A percentile compares a stretch with the other conserved stretches of the same genome.
phyloP scores from a whole-genome alignment of 2,113 vertebrate genomes.

The Isurus oxyrinchus region DNA sequence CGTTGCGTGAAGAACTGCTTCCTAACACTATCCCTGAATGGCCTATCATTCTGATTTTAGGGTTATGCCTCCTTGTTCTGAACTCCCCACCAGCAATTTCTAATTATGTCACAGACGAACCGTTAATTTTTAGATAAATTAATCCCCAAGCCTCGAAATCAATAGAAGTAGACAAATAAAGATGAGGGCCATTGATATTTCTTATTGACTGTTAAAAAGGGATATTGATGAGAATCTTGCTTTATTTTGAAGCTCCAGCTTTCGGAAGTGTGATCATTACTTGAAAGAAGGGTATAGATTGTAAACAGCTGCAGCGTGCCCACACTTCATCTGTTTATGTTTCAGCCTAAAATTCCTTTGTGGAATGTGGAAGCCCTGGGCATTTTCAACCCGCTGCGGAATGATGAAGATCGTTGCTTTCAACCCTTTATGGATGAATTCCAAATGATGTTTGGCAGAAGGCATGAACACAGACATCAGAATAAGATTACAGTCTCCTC shows the following conservation, averaged over 20 bases:
- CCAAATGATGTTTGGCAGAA: background rate
- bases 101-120: background rate
- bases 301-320: background rate
- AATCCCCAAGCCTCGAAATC: background rate
- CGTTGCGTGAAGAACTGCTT: background rate
- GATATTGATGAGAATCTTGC: background rate
- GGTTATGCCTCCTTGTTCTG: background rate
- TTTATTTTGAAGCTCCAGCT: background rate
- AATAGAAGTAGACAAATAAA: background rate
- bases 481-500: conserved; percentile 14
- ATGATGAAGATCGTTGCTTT: background rate
- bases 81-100: background rate
- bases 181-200: background rate
- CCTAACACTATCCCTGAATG: background rate
- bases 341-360: background rate
- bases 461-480: conserved; percentile 28
- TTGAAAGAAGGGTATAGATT: background rate
- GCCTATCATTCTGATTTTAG: background rate
- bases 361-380: background rate
- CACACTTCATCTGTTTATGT: background rate
- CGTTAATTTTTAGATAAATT: background rate
- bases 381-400: background rate
- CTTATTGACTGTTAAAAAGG: background rate
- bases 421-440: conserved; percentile 17
- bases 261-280: background rate